Evolutionary conservation across 2,797 vertebrate species (phyloP), one percentile per base, ranked within the genome.

Genomic region (Gorsachius magnificus): DNA sequence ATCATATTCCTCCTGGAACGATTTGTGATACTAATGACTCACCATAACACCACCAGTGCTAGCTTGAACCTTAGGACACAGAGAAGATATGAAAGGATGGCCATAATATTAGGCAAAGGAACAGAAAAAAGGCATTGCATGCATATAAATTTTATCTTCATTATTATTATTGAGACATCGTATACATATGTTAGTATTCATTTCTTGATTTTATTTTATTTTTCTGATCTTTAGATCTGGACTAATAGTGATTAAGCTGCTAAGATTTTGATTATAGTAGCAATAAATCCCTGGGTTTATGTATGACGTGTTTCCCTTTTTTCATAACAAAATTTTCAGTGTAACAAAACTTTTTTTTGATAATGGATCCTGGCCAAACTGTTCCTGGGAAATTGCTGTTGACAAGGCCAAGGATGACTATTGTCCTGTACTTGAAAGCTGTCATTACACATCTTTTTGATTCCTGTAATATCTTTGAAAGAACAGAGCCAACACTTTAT

Each of bases 251-350:
- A 63, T 70, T n/a, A 66, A 83, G 5, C 3, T 86, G 28, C 19
- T 66, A 45, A 10, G 2, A 60, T 51, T 70, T 81, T 61, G 33
- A 56, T 10, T 11, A 51, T 0, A 38, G 3, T 7, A 75, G 15
- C 5, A 68, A 48, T 17, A 56, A 53, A 38, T 60, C 53, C 9
- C 20, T 29, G 1, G 8, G 1, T 35, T 70, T 60, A 48, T 35
- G 1, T 43, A 33, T 33, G 65, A 69, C 3, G 1, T 43, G 1
- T 19, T 89, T 33, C 2, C 2, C 2, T 5, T 31, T 50, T 35
- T 50, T 61, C 9, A 29, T 57, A 53, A 58, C 5, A 56, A 36
- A 66, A 31, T 8, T 54, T 75, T 57, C 7, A 65, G 5, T 48
- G 7, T 9, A 64, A 51, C 14, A 81, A 61, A 72, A 26, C 16